Evolutionary conservation across 2,888 invertebrate genomes (phyloP), one percentile per base, ranked within the genome.

Genomic region (Alloscopus bannaensis): DNA sequence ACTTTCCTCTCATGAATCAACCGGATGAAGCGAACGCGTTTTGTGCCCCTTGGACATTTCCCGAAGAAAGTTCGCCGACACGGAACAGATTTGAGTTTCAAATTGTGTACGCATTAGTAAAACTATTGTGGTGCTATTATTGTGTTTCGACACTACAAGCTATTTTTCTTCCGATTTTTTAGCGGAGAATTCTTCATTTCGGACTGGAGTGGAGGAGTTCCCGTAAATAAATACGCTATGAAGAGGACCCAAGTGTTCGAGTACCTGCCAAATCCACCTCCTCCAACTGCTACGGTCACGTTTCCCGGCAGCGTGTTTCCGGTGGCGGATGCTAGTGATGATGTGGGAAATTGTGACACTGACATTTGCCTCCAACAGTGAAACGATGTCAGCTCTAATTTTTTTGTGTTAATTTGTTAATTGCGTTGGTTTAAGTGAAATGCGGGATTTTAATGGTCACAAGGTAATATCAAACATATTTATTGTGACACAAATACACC

Each of bases 41-140:
- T 45, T 45, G 45, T 18, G n/a, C n/a, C n/a, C n/a, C n/a, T 45
- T 45, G 4, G 45, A 45, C n/a, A 11, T 45, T 45, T 45, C 45
- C 45, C n/a, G 45, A 45, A 45, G 45, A 45, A 18, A n/a, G n/a
- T n/a, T 4, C n/a, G n/a, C 4, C n/a, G n/a, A 18, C n/a, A n/a
- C 36, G 36, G 6, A 13, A 13, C 13, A 16, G 45, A 11, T 45
- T 45, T 16, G 45, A 45, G 45, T 45, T 45, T 45, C 45, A 45
- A 16, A 4, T 45, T 4, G 45, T 45, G 45, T 45, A 45, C 3
- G 45, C 18, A 45, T 4, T 11, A 18, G 45, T 16, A 11, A n/a
- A 4, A 3, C n/a, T 45, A 45, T 16, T 18, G 3, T 45, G n/a
- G n/a, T n/a, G n/a, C 18, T 45, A 45, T n/a, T 11, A 45, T 11